Base-by-base conservation (phyloP, 2,888 invertebrate species). In the Drosophila trichaetosa region DNA sequence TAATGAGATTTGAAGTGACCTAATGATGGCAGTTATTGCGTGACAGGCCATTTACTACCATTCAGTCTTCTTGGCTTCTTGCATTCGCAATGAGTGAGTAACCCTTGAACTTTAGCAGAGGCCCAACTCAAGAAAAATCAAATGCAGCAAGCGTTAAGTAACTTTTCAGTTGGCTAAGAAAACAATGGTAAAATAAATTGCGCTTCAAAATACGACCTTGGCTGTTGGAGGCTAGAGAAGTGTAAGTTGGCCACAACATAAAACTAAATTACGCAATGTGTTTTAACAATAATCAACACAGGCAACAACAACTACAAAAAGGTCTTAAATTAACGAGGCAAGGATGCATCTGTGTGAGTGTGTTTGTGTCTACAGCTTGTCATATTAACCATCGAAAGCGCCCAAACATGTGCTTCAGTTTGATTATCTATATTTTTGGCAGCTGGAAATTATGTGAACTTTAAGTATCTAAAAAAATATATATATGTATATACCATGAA, bases 211-310 rank as follows among this genome's bases (percentile, higher is more conserved):
- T 59, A 42, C 6, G 46, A 24, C 46, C 57, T 64, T 42, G 58
- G 24, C 54, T 33, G 36, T 21, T 33, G 10, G 24, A 46, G 57
- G 27, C 24, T 24, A 40, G 40, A 34, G 40, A 18, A 51, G 33
- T 62, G 57, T 52, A 69, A 65, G 70, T 54, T 79, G 67, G 57
- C 36, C 59, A 51, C 42, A 71, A 61, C 65, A 69, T 71, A 71
- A 74, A 84, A 79, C 69, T 82, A 77, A 77, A 89, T 89, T 89
- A 80, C 69, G 59, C 57, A 77, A 70, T 84, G 69, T 80, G 77
- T 72, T 67, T 79, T 80, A 84, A 87, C 89, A 89, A 82, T 82
- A 73, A 40, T 70, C 71, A 76, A 77, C 75, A 75, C 79, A 57
- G 69, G 46, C 46, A 46, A 46, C 66, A 83, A 86, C 80, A 76